These are phyloP conservation scores for Elephantulus edwardii DNA, from an alignment of 2,113 vertebrate species.

Conservation along the genomic window DNA sequence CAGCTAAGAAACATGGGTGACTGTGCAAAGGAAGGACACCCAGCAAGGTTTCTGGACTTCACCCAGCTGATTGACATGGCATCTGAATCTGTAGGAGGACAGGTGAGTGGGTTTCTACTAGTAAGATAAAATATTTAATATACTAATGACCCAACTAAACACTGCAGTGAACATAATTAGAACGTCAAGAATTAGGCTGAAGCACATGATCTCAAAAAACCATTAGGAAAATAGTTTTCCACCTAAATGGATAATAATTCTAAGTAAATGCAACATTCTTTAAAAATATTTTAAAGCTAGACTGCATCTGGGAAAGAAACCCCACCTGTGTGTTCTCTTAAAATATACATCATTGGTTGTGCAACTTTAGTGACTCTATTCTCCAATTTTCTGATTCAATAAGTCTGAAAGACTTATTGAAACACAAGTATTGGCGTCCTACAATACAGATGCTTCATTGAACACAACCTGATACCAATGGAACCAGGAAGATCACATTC, in stretches of 20 bases:
- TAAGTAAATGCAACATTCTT: background rate
- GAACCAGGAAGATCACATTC: background rate
- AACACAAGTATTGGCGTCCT: background rate
- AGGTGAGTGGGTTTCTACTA: slow-evolving; percentile 35
- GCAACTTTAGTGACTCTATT: accelerated
- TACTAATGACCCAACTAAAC: background rate
- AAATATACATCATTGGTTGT: accelerated
- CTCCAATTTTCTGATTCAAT: too few relatives aligned
- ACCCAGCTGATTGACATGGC: slow-evolving; percentile 69
- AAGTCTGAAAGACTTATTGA: background rate
- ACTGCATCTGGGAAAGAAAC: background rate
- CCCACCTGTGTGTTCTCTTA: background rate
- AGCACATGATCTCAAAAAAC: background rate
- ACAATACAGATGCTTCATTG: background rate
- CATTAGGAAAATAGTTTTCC: background rate
- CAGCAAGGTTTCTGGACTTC: slow-evolving; percentile 62
- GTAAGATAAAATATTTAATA: accelerated
- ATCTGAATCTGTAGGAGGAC: slow-evolving; percentile 66
- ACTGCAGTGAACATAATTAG: accelerated
- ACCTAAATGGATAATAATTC: accelerated
- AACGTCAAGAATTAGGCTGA: background rate
- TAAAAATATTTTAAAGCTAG: background rate
- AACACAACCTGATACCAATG: background rate
- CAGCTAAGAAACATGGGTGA: slow-evolving; percentile 14
- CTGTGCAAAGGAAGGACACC: slow-evolving; percentile 43